These are phyloP conservation scores for Monopterus albus DNA, from an alignment of 2,113 vertebrate species.

Conservation along the genomic window DNA sequence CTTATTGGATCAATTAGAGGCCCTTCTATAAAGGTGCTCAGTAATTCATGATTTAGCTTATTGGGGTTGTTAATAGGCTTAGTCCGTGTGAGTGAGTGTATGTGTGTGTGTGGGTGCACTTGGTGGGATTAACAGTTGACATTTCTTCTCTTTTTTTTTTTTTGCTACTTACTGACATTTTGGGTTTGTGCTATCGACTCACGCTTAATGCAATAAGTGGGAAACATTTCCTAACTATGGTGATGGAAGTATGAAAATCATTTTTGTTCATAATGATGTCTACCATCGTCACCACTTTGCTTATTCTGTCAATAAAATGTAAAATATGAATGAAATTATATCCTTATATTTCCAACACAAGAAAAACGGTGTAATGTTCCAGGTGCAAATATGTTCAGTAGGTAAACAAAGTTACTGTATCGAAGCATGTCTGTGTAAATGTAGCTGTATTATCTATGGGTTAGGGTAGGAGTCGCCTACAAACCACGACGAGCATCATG, in stretches of 20 bases:
- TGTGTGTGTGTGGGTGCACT: not conserved
- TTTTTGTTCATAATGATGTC: not conserved
- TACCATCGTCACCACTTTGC: not conserved
- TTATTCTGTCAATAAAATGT: not conserved
- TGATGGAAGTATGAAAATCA: not conserved
- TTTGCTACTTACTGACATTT: conserved; percentile 30
- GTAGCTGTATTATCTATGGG: not conserved
- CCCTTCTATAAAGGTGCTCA: conserved; percentile 60
- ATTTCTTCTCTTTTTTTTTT: conserved; percentile 35
- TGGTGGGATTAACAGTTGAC: conserved; percentile 23
- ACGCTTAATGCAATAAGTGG: conserved; percentile 7
- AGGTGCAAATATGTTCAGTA: not conserved
- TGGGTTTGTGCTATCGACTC: conserved; percentile 24
- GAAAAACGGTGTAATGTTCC: not conserved
- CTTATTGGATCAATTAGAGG: conserved; percentile 75
- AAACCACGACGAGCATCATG: not conserved
- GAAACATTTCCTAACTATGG: not conserved
- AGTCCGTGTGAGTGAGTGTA: conserved; percentile 5
- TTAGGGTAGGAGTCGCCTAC: no score
- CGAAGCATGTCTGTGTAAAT: not conserved
- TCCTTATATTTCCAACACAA: not conserved
- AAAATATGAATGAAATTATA: not conserved
- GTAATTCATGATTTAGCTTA: conserved; percentile 73
- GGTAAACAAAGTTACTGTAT: not conserved
- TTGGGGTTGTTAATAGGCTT: conserved; percentile 63